Evolutionary conservation across 1,140 invertebrate species (phyloP).

Genomic region (Drosophila setifemur): DNA sequence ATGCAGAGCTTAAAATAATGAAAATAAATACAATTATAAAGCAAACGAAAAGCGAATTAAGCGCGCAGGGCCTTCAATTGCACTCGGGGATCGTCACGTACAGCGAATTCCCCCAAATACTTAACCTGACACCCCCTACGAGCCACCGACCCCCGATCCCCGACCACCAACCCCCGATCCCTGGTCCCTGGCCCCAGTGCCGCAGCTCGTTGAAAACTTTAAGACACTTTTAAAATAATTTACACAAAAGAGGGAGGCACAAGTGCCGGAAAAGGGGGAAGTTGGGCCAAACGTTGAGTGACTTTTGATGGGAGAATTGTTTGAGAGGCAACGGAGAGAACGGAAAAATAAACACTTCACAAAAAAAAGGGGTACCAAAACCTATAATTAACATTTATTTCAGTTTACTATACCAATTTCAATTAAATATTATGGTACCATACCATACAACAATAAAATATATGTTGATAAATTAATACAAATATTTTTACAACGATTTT

Average conservation of each 20-base stretch:
- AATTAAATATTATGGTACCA: too few relatives aligned
- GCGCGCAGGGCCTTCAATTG: slow-evolving; percentile 17
- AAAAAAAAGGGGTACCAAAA: not conserved
- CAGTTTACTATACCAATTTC: not conserved
- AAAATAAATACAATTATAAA: slow-evolving; percentile 71
- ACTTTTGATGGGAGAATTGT: slow-evolving; percentile 63
- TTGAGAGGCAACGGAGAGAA: slow-evolving; percentile 5
- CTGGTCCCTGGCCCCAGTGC: not conserved
- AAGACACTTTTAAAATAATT: slow-evolving; percentile 73
- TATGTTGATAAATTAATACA: too few relatives aligned
- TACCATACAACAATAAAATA: too few relatives aligned
- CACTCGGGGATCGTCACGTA: slow-evolving; percentile 45
- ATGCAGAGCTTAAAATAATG: slow-evolving; percentile 56
- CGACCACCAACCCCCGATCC: too few relatives aligned
- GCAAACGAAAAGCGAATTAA: slow-evolving; percentile 44
- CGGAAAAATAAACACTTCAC: not conserved
- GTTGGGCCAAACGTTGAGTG: slow-evolving; percentile 39
- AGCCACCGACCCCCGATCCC: too few relatives aligned
- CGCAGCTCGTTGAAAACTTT: slow-evolving; percentile 49
- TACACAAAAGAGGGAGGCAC: slow-evolving; percentile 12
- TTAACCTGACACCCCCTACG: slow-evolving; percentile 12
- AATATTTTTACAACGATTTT: too few relatives aligned
- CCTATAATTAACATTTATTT: not conserved
- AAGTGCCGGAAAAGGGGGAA: not conserved
- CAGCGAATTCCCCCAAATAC: slow-evolving; percentile 8